Base-by-base conservation (phyloP, 2,797 vertebrate species). In the Poecilia gillii region DNA sequence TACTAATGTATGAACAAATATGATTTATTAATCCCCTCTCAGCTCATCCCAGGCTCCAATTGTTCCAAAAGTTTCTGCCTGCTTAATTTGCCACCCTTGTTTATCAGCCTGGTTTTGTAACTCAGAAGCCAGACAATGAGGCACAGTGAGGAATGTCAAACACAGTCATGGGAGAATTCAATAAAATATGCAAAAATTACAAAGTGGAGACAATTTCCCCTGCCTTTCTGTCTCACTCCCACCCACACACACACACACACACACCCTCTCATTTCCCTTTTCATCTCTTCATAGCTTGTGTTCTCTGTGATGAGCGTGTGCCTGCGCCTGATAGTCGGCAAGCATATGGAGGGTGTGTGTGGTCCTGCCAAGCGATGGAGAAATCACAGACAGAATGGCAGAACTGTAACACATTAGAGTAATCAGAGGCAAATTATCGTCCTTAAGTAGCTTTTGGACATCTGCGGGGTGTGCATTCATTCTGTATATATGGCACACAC, bases 1-100 rank as follows among this genome's bases (percentile, higher is more conserved):
- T 84, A 94, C 88, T 95, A 91, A 95, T 93, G 84, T 89, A 95
- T 94, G 91, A 95, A 93, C 86, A 93, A 91, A 93, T 91, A 93
- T 94, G 86, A 94, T 95, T 95, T 93, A 95, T 95, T 95, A 91
- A 95, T 93, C 73, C 76, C 39, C 68, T 79, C 47, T 64, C n/a
- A 80, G 59, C 84, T 90, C 88, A 88, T 89, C 83, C 83, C 74
- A 73, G 77, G 85, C 85, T 82, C 81, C 77, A 83, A 89, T 91
- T 91, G 89, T 92, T 89, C 88, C 81, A 87, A 92, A 93, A 92
- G 82, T 93, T 94, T 93, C 72, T 83, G 85, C 87, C 88, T 88
- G 49, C 45, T 57, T 86, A 89, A 91, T 93, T 92, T 92, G 82
- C 87, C 91, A 85, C 73, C 75, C 85, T 77, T 91, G 92, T 95